Evolutionary conservation across 2,888 invertebrate species (phyloP).

Genomic region (Meta bourneti): DNA sequence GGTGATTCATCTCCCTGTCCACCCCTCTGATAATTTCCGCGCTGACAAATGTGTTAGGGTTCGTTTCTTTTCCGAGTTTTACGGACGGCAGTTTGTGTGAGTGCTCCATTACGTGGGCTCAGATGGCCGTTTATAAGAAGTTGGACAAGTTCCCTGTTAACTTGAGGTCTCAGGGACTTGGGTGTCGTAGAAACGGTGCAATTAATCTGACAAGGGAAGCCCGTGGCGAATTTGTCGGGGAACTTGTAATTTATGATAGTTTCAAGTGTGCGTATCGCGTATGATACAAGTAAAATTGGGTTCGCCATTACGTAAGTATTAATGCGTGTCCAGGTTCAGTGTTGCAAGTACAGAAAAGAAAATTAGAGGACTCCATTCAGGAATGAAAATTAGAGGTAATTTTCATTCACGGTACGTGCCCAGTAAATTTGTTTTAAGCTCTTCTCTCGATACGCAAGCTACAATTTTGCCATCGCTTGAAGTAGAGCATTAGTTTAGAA

Average conservation of each 20-base stretch:
- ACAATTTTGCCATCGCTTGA: no score
- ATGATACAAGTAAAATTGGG: neutral
- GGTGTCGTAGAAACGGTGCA: neutral
- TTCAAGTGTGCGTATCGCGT: neutral
- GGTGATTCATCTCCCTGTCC: slow-evolving; percentile 16
- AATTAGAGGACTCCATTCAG: neutral
- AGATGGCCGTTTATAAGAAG: no score
- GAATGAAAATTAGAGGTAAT: neutral
- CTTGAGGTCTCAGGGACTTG: no score
- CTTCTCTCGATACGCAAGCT: neutral
- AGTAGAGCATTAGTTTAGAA: no score
- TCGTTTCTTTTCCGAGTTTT: neutral
- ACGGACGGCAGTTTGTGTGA: neutral
- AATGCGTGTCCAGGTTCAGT: neutral
- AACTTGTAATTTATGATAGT: neutral
- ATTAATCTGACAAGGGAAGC: neutral
- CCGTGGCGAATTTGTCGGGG: neutral
- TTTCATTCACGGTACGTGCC: neutral
- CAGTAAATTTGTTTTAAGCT: neutral
- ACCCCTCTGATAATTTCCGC: slow-evolving; percentile 2
- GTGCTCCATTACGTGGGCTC: neutral
- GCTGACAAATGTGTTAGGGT: slow-evolving; percentile 9
- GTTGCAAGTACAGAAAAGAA: no score
- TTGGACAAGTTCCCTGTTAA: no score
- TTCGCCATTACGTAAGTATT: neutral